phyloP scores from a whole-genome alignment of 2,113 vertebrate species.

The Piprites chloris region DNA sequence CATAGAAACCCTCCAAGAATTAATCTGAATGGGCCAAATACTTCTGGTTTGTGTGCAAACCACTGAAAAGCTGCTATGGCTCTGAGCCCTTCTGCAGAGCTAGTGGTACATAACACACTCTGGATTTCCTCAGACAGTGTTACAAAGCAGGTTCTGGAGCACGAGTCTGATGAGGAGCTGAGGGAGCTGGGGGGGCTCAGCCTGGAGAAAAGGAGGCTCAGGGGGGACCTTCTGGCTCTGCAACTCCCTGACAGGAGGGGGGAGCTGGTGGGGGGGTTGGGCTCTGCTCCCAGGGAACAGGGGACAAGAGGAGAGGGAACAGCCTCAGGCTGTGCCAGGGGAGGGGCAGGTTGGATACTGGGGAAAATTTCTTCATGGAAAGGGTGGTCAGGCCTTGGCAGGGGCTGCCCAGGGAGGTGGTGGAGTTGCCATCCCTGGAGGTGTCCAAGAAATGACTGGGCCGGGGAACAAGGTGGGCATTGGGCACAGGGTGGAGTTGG shows the following conservation, averaged over 20 bases:
- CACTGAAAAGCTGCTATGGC: not conserved
- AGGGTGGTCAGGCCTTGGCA: not conserved
- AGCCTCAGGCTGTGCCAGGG: not conserved
- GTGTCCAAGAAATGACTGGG: not conserved
- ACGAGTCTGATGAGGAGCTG: not conserved
- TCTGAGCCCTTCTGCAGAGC: not conserved
- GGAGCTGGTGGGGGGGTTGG: too few species aligned
- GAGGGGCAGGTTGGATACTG: accelerated
- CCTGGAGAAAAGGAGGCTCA: too few species aligned
- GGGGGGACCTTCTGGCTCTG: too few species aligned
- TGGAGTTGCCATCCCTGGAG: not conserved
- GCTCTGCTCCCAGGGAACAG: too few species aligned
- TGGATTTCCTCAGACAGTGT: not conserved
- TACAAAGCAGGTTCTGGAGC: not conserved
- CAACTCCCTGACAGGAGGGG: too few species aligned
- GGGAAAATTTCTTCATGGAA: accelerated
- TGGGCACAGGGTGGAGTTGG: accelerated
- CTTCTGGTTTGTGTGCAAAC: not conserved
- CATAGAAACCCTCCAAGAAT: not conserved
- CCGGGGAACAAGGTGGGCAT: not conserved
- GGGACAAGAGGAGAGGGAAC: too few species aligned
- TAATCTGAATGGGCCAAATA: not conserved
- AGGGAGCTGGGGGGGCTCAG: not conserved
- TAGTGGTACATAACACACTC: accelerated
- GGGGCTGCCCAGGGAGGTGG: not conserved